Base-by-base conservation (phyloP, 1,140 invertebrate species). In the Trachymyrmex cornetzi region DNA sequence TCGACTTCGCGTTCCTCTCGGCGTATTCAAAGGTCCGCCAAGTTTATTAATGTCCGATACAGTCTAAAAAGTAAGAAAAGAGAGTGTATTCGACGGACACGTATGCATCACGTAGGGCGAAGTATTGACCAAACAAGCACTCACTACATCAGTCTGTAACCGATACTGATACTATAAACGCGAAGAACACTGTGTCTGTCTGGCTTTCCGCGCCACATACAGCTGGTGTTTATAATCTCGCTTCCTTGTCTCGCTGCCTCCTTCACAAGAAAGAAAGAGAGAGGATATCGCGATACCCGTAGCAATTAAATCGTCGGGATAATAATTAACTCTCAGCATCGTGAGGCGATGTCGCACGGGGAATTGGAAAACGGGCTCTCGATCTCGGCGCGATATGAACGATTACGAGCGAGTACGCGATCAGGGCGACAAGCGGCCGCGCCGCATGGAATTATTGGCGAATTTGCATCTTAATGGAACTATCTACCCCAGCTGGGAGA, bases 401-500 rank as follows among this genome's bases (percentile, higher is more conserved):
- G 89, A 91, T 91, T 91, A 91, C 87, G 64, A 87, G 85, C 57
- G 30, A 75, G 67, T 88, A 84, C 80, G 87, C 86, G 91, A 91
- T 74, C 77, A 88, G 89, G 66, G 91, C 93, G 93, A 94, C 93
- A 93, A 94, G 91, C 89, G 89, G 92, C 89, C 91, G 90, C 86
- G 86, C 85, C 89, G 91, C 74, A 87, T 86, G 90, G 92, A 95
- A 95, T 94, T 95, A 94, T 94, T 94, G 94, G 93, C 91, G 81
- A 94, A 95, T 95, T 95, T 95, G 94, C 94, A 95, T 95, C 91
- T 95, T 95, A 95, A 95, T 95, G 94, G 93, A 94, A 95, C 93
- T 92, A 94, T 92, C 93, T 93, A 89, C 90, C 91, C 86, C 24
- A 82, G 87, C 71, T 84, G 85, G 87, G 79, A 50, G 50, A 30